Conservation (phyloP, 1,140 invertebrate genomes). For the Belonocnema kinseyi region DNA sequence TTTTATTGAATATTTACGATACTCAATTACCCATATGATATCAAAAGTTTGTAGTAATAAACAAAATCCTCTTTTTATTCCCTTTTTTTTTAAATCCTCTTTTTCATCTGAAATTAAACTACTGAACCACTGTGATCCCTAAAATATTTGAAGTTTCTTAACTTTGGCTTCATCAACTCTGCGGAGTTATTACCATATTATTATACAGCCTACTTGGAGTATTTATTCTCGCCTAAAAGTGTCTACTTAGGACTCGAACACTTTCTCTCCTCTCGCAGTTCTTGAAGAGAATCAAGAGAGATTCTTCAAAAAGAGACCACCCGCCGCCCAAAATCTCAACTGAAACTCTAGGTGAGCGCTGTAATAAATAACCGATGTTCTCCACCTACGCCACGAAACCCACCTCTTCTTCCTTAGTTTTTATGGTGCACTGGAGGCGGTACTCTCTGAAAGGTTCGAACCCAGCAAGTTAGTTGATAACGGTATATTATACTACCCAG, state of each 20-base stretch:
- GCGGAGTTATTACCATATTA: neutral
- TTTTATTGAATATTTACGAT: too few species aligned
- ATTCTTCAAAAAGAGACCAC: conserved; percentile 11
- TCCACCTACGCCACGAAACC: neutral
- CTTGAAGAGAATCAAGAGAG: conserved; percentile 6
- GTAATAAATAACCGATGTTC: conserved; percentile 25
- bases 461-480: conserved; percentile 8
- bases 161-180: neutral
- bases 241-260: conserved; percentile 10
- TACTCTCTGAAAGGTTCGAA: neutral
- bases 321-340: conserved; percentile 19
- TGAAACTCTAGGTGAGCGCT: conserved; percentile 8
- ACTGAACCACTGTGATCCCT: too few species aligned
- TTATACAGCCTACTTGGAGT: neutral
- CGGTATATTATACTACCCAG: conserved; percentile 7
- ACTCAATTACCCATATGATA: too few species aligned
- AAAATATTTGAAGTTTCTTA: neutral
- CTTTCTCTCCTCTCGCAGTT: conserved; percentile 9
- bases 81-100: too few species aligned
- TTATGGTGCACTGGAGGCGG: conserved; percentile 19
- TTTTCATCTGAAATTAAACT: too few species aligned
- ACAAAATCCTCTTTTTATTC: too few species aligned
- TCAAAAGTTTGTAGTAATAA: too few species aligned
- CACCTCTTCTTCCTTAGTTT: neutral
- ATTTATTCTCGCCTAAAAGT: conserved; percentile 17